Evolutionary conservation across 1,140 invertebrate species (phyloP).

Genomic region (Halyomorpha halys): DNA sequence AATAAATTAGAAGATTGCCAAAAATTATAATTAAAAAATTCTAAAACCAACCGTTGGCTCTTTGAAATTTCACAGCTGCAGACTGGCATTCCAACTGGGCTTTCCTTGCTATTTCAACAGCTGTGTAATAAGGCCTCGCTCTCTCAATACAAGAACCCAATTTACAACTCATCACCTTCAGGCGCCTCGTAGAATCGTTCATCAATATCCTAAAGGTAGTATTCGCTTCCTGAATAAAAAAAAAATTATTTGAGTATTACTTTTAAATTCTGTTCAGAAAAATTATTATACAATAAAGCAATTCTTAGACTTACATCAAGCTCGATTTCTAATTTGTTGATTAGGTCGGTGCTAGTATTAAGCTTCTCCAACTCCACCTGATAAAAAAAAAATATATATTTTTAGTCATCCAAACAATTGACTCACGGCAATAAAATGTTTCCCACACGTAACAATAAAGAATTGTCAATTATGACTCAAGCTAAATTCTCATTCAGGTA

Average conservation of each 20-base stretch:
- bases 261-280: background rate
- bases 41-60: constrained; percentile 63
- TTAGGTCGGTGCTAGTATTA: constrained; percentile 89
- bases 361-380: constrained; percentile 90
- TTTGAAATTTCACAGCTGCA: constrained; percentile 83
- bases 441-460: too few species aligned
- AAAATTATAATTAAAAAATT: too few species aligned
- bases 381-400: constrained; percentile 26
- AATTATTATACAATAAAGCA: background rate
- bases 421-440: background rate
- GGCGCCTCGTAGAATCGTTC: constrained; percentile 70
- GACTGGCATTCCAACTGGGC: constrained; percentile 75
- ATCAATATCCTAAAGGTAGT: constrained; percentile 70
- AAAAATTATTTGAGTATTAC: background rate
- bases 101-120: constrained; percentile 51
- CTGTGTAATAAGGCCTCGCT: constrained; percentile 85
- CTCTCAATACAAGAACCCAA: constrained; percentile 74
- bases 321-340: constrained; percentile 89
- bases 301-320: constrained; percentile 55
- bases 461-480: too few species aligned
- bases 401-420: background rate
- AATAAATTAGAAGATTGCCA: too few species aligned
- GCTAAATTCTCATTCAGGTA: too few species aligned
- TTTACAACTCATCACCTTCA: constrained; percentile 74
- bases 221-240: constrained; percentile 64